Evolutionary conservation across 2,797 vertebrate genomes (phyloP).

Genomic region (Danio aesculapii): DNA sequence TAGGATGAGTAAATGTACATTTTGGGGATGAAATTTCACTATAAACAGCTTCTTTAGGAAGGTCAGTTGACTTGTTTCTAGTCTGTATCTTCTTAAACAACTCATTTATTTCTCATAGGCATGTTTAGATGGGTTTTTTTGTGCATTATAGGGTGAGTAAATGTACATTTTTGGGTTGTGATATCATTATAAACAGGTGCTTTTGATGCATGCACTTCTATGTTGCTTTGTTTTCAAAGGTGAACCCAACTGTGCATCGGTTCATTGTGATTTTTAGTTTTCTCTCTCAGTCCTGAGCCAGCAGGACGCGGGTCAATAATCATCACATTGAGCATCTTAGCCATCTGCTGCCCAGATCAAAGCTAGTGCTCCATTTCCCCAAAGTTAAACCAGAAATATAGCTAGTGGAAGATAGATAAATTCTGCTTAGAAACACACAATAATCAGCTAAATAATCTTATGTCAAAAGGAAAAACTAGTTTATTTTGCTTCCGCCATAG

Average conservation of each 20-base stretch:
- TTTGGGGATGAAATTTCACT: too few species aligned
- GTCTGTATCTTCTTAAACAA: too few species aligned
- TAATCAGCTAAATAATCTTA: too few species aligned
- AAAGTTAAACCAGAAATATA: not conserved
- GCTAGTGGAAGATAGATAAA: not conserved
- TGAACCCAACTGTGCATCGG: not conserved
- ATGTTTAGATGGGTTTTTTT: too few species aligned
- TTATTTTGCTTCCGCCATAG: too few species aligned
- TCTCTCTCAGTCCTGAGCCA: slow-evolving; percentile 35
- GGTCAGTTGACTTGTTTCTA: too few species aligned
- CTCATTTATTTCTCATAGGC: too few species aligned
- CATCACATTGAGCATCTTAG: slow-evolving; percentile 44
- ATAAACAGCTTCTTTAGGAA: too few species aligned
- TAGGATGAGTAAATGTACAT: too few species aligned
- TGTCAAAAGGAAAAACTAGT: too few species aligned
- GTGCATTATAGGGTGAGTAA: too few species aligned
- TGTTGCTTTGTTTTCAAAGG: slow-evolving; percentile 14
- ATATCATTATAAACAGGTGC: not conserved
- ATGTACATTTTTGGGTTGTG: too few species aligned
- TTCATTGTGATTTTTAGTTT: not conserved
- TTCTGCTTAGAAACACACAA: not conserved
- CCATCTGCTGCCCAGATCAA: slow-evolving; percentile 53
- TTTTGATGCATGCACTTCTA: not conserved
- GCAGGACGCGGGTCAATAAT: slow-evolving; percentile 50
- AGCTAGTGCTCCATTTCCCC: slow-evolving; percentile 24